Base-by-base conservation (phyloP, 2,888 invertebrate species). In the Fragum sueziense region DNA sequence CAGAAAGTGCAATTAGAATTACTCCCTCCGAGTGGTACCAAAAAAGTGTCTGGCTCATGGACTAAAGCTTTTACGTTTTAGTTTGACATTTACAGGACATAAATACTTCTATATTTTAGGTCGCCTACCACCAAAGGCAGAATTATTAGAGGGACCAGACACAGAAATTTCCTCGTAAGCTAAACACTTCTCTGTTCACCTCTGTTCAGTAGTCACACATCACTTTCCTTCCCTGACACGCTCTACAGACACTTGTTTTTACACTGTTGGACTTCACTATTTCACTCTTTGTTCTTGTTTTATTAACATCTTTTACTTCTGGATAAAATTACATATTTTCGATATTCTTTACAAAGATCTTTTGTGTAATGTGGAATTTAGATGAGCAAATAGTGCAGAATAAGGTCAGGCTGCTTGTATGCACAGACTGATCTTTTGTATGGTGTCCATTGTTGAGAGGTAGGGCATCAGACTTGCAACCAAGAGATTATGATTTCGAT, bases 111-210 rank as follows among this genome's bases (percentile, higher is more conserved):
- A 22, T 74, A 70, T 75, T 84, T 34, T 51, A 90, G 90, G 90
- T 57, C 85, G 88, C 7, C 74, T 90, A 14, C 90, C 90, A 31
- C 74, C 85, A 2, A 89, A 88, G 71, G 70, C 86, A 1, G 89
- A 89, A 67, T 74, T 90, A 27, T 70, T 90, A 61, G 90, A 89
- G 72, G 88, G 88, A 37, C 87, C 86, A 14, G 89, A 89, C 65
- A 62, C 83, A 14, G 89, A 90, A 54, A 72, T 88, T 33, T 86
- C 88, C 65, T 82, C 88, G 90, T 90, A 90, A 90, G 90, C 75
- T 74, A 67, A 73, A 62, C 70, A n/a, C 27, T 73, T 80, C 57
- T 74, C 67, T 72, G 41, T 59, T 57, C 69, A 34, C 59, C 57
- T 70, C 65, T 31, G n/a, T n/a, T 22, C 22, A 3, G 57, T 71